Evolutionary conservation across 2,888 invertebrate species (phyloP).

Genomic region (Chelonus formosanus): DNA sequence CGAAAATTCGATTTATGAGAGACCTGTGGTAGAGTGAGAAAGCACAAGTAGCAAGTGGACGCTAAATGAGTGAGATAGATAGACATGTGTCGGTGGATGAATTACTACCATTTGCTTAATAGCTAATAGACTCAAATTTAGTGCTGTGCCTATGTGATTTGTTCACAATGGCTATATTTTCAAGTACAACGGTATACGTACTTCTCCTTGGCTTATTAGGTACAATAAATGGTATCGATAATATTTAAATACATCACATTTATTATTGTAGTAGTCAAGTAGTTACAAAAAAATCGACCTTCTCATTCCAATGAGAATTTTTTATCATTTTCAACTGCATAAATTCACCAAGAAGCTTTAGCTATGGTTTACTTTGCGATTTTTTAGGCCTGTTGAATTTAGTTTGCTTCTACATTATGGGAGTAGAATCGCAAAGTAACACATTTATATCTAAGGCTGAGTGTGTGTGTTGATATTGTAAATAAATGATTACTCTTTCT

Average conservation of each 20-base stretch:
- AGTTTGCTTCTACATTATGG: constrained; percentile 16
- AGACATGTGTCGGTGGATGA: constrained; percentile 47
- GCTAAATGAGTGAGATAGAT: constrained; percentile 30
- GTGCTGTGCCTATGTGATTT: constrained; percentile 59
- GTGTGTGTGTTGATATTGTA: constrained; percentile 22
- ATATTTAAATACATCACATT: constrained; percentile 20
- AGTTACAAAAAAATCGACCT: constrained; percentile 14
- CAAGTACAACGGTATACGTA: constrained; percentile 55
- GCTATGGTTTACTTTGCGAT: neutral
- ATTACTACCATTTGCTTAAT: constrained; percentile 60
- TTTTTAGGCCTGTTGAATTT: constrained; percentile 16
- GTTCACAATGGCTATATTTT: constrained; percentile 58
- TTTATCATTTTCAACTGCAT: constrained; percentile 6
- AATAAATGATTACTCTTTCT: constrained; percentile 15
- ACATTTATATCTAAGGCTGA: constrained; percentile 28
- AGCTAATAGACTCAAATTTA: constrained; percentile 59
- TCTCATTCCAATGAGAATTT: neutral
- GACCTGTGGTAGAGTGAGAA: constrained; percentile 7
- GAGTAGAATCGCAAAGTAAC: neutral
- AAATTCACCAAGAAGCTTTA: neutral
- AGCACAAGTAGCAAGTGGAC: constrained; percentile 11
- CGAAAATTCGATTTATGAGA: constrained; percentile 24
- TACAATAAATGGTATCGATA: constrained; percentile 44
- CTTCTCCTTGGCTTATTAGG: constrained; percentile 60
- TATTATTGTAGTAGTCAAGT: constrained; percentile 8